Conservation (phyloP, 2,888 invertebrate species). For the Leptinotarsa peninsularis region DNA sequence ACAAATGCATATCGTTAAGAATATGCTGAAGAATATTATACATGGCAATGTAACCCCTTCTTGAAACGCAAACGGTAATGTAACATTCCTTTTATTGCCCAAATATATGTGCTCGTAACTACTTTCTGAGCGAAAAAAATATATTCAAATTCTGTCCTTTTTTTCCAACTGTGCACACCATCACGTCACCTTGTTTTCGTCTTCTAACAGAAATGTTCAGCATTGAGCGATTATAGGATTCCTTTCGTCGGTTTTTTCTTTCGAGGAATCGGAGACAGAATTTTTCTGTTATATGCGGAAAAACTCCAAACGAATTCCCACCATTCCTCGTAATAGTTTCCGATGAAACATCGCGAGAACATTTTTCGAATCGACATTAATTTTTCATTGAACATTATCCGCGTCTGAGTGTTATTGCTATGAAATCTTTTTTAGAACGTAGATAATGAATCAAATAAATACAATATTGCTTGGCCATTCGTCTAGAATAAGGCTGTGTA, state of each 20-base stretch:
- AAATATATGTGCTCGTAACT: not conserved
- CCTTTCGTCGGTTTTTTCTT: not conserved
- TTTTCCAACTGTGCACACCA: not conserved
- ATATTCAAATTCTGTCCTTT: not conserved
- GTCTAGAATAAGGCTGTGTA: not conserved
- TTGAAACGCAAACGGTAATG: no score
- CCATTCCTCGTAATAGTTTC: not conserved
- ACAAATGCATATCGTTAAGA: not conserved
- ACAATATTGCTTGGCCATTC: not conserved
- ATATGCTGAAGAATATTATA: not conserved
- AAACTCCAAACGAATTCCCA: not conserved
- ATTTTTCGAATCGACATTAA: not conserved
- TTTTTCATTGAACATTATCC: not conserved
- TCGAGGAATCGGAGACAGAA: not conserved
- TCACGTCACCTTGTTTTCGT: constrained; percentile 2
- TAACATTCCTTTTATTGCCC: not conserved
- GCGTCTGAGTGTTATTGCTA: not conserved
- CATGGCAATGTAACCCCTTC: no score
- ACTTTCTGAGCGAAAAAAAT: not conserved
- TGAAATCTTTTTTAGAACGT: not conserved
- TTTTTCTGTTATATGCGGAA: not conserved
- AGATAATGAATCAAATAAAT: not conserved
- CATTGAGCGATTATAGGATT: constrained; percentile 14
- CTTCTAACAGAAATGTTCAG: not conserved
- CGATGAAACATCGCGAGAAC: not conserved